A percentile compares a stretch with the other conserved stretches of the same genome.
phyloP scores from a whole-genome alignment of 2,113 vertebrate species.

The Tyto alba region DNA sequence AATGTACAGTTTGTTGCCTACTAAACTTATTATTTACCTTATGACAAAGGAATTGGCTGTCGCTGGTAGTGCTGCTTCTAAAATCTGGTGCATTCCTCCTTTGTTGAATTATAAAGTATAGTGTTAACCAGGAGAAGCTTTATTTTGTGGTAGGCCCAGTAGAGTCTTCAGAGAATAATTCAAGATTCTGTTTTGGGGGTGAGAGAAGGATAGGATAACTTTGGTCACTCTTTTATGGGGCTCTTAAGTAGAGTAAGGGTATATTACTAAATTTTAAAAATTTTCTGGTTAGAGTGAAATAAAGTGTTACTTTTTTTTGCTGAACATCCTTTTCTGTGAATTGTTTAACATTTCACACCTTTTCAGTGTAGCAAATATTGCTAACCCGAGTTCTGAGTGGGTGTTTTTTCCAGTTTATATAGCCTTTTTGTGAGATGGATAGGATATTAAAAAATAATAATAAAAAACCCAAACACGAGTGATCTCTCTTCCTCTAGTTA shows the following conservation, averaged over 20 bases:
- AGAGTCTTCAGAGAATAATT: not conserved
- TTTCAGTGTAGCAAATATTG: not conserved
- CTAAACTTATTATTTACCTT: not conserved
- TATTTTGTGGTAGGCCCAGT: not conserved
- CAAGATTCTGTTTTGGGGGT: not conserved
- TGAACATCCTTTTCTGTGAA: not conserved
- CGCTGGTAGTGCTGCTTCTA: not conserved
- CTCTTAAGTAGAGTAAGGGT: not conserved
- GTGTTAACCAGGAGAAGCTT: not conserved
- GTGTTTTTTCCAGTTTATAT: not conserved
- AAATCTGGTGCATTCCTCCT: not conserved
- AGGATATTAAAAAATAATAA: conserved; percentile 43
- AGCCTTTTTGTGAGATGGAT: conserved; percentile 16
- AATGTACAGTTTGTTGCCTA: not conserved
- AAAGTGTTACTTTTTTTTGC: not conserved
- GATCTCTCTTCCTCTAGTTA: conserved; percentile 32
- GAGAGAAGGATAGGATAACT: not conserved
- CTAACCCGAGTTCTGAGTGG: not conserved
- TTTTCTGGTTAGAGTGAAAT: not conserved
- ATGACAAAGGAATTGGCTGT: not conserved
- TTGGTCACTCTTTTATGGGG: not conserved
- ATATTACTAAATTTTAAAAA: not conserved
- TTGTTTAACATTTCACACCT: not conserved
- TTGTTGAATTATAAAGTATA: not conserved
- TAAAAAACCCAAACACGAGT: not conserved